phyloP scores from a whole-genome alignment of 2,888 invertebrate species.

The Reticulitermes lucifugus region DNA sequence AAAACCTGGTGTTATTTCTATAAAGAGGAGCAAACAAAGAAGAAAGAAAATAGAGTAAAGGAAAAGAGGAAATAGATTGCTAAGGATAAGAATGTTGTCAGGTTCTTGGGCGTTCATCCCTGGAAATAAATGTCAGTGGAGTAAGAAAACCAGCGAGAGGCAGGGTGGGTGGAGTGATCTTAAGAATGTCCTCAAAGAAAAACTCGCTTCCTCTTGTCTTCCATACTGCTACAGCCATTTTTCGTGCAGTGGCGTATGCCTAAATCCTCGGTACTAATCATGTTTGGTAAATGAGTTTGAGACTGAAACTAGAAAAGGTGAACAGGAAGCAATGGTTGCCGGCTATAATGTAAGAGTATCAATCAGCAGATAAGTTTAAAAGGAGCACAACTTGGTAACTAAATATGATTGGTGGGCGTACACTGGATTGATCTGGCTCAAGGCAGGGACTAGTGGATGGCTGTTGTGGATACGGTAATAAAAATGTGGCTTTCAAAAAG shows the following conservation, averaged over 20 bases:
- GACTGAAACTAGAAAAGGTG: too few relatives aligned
- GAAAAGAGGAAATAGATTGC: constrained; percentile 63
- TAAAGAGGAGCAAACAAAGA: background rate
- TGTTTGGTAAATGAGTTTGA: too few relatives aligned
- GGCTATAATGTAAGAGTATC: too few relatives aligned
- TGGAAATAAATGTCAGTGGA: constrained; percentile 64
- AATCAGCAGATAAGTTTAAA: too few relatives aligned
- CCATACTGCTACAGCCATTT: background rate
- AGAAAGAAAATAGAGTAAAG: constrained; percentile 1
- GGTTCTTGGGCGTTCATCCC: constrained; percentile 64
- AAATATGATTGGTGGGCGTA: too few relatives aligned
- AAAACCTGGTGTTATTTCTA: constrained; percentile 3
- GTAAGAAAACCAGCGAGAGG: constrained; percentile 53
- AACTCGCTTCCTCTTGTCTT: background rate
- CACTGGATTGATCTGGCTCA: too few relatives aligned
- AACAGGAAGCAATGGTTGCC: too few relatives aligned
- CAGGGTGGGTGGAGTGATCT: background rate
- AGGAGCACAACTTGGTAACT: too few relatives aligned
- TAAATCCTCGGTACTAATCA: too few relatives aligned
- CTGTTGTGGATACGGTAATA: too few relatives aligned
- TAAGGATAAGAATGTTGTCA: constrained; percentile 65
- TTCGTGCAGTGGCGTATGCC: background rate
- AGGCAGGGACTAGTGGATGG: too few relatives aligned
- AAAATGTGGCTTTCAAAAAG: too few relatives aligned
- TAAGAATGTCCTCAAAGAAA: background rate